Evolutionary conservation across 1,140 invertebrate genomes (phyloP), one percentile per base, ranked within the genome.

Genomic region (Sminthurides bifidus): DNA sequence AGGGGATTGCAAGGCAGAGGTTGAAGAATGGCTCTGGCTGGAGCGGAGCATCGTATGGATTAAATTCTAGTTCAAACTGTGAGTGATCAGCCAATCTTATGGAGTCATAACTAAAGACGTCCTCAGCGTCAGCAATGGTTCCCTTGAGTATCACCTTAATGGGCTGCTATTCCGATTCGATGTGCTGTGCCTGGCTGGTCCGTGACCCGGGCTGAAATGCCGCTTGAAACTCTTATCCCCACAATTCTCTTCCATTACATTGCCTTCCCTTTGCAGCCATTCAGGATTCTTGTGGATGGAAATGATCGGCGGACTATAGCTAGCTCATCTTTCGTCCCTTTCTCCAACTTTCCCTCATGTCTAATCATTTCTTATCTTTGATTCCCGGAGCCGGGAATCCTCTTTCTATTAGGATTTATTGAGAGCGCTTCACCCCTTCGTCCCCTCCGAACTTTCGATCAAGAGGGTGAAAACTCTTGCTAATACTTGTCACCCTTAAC

Each of bases 361-460:
- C 52, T 58, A 50, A 58, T n/a, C n/a, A n/a, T n/a, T n/a, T n/a
- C n/a, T n/a, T n/a, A n/a, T n/a, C n/a, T 58, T 58, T 58, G 31
- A 52, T 38, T 58, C 40, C 33, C 38, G 50, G 45, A 54, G 59
- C 53, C 54, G 45, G 52, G 40, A 56, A n/a, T n/a, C n/a, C n/a
- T n/a, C n/a, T n/a, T n/a, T n/a, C 56, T 61, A 57, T 61, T 57
- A 57, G 59, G 54, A 57, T 60, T 60, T 57, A 61, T 61, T 56
- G 55, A 61, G 48, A 57, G 29, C 30, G 24, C 49, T 58, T 52
- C 56, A 29, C 56, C 24, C 35, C 17, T n/a, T 38, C 50, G 23
- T 15, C 29, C 15, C 30, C n/a, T n/a, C n/a, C n/a, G n/a, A n/a
- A n/a, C n/a, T n/a, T n/a, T n/a, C n/a, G n/a, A n/a, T n/a, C n/a